A percentile compares a stretch with the other conserved stretches of the same genome.
Evolutionary conservation across 1,140 invertebrate genomes (phyloP).

Genomic region (Armadillidium nasatum): DNA sequence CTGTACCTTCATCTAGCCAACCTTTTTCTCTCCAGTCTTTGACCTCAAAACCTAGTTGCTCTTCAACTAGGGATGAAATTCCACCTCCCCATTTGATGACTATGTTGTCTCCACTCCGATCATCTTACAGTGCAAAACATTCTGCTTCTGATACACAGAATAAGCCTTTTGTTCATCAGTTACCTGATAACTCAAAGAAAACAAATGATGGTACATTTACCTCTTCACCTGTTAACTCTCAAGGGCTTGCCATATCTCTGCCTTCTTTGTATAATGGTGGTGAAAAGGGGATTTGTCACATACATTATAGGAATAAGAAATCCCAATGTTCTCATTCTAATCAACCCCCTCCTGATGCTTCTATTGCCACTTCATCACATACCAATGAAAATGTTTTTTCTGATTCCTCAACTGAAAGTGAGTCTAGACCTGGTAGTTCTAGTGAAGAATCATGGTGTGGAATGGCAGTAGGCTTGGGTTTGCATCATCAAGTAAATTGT

Average conservation of each 20-base stretch:
- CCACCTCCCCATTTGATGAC: too few species aligned
- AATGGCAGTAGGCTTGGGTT: neutral
- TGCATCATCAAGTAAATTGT: neutral
- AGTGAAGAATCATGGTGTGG: neutral
- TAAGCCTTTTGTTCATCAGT: too few species aligned
- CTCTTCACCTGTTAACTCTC: neutral
- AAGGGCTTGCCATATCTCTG: slow-evolving; percentile 5
- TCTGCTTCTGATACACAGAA: too few species aligned
- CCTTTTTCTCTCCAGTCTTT: too few species aligned
- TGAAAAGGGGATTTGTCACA: neutral
- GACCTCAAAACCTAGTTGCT: too few species aligned
- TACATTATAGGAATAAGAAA: neutral
- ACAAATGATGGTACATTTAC: neutral
- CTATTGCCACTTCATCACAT: neutral
- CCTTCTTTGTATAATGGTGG: neutral
- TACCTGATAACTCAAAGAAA: too few species aligned
- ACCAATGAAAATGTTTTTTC: neutral
- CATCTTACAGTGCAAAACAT: too few species aligned
- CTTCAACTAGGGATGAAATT: too few species aligned
- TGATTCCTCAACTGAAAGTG: neutral
- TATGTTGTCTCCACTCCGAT: too few species aligned
- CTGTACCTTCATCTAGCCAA: too few species aligned
- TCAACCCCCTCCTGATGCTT: neutral
- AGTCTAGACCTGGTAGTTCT: neutral
- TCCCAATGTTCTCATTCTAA: neutral